Base-by-base conservation (phyloP, 2,888 invertebrate genomes). In the Aricia artaxerxes region DNA sequence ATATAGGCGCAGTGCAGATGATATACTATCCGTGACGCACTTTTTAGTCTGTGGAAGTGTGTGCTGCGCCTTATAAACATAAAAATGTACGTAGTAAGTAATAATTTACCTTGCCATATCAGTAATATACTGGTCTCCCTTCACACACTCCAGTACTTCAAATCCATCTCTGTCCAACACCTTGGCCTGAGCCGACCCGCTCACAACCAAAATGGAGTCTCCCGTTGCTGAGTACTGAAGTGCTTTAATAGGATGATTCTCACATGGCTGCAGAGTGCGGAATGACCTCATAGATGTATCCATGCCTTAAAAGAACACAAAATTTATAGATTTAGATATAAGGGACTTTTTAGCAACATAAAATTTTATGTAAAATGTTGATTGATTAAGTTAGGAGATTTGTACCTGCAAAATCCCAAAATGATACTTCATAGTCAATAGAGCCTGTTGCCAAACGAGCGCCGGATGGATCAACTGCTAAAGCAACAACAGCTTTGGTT, bases 91-190 rank as follows among this genome's bases (percentile, higher is more conserved):
- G 1, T 24, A 3, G 2, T 31, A n/a, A 9, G 61, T n/a, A n/a
- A 40, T 9, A 53, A 82, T 86, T 84, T 85, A 93, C 93, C 95
- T 96, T 0, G 97, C 97, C 97, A 98, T 98, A 88, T 99, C 99
- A 0, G 97, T 97, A 35, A 99, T 97, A 86, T 99, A 99, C 88
- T 98, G 98, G 90, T 99, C 98, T 0, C 99, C 99, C 90, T 98
- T 99, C 0, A 97, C 97, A 86, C 99, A 99, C 91, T 99, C 98
- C 73, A 98, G 95, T 80, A 98, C 96, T 86, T 99, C 99, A 85
- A 98, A 98, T 0, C 99, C 99, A 88, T 99, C 99, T 40, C 99
- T 94, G 86, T 99, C 99, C 16, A 99, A 91, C 1, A 99, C 97
- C 91, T 99, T 99, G 0, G 99, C 98, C 88, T 98, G 98, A 0